These are phyloP conservation scores for Tragulus kanchil DNA, from an alignment of 2,113 vertebrate species.

Conservation along the genomic window DNA sequence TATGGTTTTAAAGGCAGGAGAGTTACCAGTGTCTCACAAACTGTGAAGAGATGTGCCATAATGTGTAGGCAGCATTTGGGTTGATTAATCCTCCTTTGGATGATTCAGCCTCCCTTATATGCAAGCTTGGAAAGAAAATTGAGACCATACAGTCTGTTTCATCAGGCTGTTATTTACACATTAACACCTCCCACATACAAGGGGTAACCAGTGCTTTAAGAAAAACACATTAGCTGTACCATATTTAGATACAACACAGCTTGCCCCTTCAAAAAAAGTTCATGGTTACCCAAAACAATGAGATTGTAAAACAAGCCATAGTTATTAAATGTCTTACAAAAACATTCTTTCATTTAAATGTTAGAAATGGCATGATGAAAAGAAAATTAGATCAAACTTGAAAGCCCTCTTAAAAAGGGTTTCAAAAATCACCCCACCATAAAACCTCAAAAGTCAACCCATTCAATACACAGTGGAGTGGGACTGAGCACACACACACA, in stretches of 20 bases:
- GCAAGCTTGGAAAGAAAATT: background rate
- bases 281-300: background rate
- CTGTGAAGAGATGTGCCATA: background rate
- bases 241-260: background rate
- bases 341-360: background rate
- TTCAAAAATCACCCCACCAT: background rate
- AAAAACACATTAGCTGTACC: background rate
- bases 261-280: background rate
- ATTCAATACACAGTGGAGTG: background rate
- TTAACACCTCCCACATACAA: background rate
- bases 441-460: background rate
- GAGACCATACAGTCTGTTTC: background rate
- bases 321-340: background rate
- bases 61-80: background rate
- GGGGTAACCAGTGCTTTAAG: background rate
- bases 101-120: constrained; percentile 37
- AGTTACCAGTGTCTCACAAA: constrained; percentile 52
- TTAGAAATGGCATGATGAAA: background rate
- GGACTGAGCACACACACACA: background rate
- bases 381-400: background rate
- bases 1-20: constrained; percentile 18
- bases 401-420: background rate
- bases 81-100: background rate
- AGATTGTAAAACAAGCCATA: background rate
- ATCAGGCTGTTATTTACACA: background rate